Conservation (phyloP, 2,797 vertebrate species). For the Buceros bicornis region DNA sequence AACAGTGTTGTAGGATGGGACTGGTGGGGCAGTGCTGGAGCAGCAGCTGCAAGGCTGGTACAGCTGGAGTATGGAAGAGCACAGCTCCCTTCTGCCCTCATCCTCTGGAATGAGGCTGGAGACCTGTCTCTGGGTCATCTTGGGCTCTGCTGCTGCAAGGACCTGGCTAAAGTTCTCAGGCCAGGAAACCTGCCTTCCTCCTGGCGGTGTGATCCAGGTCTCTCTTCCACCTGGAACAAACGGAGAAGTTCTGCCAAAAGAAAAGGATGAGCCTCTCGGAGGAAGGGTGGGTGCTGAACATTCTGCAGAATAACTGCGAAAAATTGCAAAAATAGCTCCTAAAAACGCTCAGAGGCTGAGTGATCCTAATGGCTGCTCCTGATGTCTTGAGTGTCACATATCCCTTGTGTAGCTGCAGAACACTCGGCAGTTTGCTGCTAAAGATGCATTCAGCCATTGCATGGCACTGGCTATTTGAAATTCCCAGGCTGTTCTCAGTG, state of each 20-base stretch:
- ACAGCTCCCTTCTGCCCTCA: background rate
- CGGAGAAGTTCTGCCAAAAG: background rate
- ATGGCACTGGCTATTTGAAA: background rate
- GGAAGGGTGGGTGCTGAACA: background rate
- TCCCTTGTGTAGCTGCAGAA: background rate
- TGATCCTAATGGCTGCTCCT: background rate
- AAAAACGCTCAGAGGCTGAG: background rate
- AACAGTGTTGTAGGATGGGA: background rate
- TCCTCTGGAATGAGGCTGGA: background rate
- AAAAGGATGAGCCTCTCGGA: background rate
- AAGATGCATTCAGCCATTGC: background rate
- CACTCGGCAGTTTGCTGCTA: background rate
- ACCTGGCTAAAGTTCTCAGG: background rate
- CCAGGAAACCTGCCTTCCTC: background rate
- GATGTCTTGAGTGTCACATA: accelerated
- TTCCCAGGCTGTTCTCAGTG: background rate
- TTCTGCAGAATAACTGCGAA: background rate
- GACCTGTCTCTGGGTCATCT: background rate
- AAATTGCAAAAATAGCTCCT: background rate
- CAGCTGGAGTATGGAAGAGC: background rate
- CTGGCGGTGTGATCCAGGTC: background rate
- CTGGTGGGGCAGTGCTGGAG: background rate
- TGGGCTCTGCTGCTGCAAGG: background rate
- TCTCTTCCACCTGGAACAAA: background rate
- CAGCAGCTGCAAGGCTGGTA: background rate